phyloP scores from a whole-genome alignment of 2,888 invertebrate genomes.

The Aplocera efformata region DNA sequence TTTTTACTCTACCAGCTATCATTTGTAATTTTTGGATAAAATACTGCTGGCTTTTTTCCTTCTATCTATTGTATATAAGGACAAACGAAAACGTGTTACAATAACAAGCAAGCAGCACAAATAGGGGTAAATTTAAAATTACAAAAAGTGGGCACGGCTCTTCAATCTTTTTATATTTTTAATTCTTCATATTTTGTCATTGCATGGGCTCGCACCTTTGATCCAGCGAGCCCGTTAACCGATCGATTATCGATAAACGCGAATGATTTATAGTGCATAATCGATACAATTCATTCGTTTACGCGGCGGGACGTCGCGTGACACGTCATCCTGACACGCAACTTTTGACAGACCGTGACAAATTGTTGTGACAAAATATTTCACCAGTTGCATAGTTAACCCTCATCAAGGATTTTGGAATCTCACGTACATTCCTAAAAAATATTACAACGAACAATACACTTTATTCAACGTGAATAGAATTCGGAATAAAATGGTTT shows the following conservation, averaged over 20 bases:
- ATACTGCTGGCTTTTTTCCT: too few relatives aligned
- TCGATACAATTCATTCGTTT: conserved; percentile 68
- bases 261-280: conserved; percentile 70
- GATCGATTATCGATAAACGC: conserved; percentile 63
- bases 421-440: conserved; percentile 25
- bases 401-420: conserved; percentile 42
- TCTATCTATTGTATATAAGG: too few relatives aligned
- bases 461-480: conserved; percentile 4
- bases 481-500: conserved; percentile 13
- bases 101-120: conserved; percentile 64
- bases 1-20: too few relatives aligned
- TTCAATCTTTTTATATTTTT: conserved; percentile 38
- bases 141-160: conserved; percentile 38
- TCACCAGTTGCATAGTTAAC: conserved; percentile 74
- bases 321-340: conserved; percentile 64
- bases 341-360: conserved; percentile 71
- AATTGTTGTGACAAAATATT: conserved; percentile 81
- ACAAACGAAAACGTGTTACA: conserved; percentile 32
- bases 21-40: too few relatives aligned
- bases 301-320: conserved; percentile 51
- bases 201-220: conserved; percentile 60
- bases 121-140: conserved; percentile 49
- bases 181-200: conserved; percentile 59
- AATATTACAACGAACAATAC: conserved; percentile 5
- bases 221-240: conserved; percentile 66